Evolutionary conservation across 1,140 invertebrate species (phyloP).

Genomic region (Drosophila insularis): DNA sequence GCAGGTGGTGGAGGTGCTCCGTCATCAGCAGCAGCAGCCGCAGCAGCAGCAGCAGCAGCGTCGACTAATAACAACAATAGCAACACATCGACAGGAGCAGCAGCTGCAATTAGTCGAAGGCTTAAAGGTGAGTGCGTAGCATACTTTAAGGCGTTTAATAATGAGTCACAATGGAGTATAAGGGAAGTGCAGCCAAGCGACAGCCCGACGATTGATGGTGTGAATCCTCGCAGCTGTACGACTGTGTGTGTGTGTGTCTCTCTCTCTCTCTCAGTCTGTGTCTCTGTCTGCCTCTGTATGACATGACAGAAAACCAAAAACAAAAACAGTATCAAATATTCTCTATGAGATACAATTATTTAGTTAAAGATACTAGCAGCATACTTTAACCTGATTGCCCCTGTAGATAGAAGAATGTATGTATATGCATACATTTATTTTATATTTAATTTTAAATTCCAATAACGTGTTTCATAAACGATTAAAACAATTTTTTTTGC

Average conservation of each 20-base stretch:
- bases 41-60: conserved; percentile 40
- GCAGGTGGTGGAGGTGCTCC: background rate
- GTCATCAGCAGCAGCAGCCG: conserved; percentile 33
- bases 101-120: conserved; percentile 73
- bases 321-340: background rate
- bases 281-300: background rate
- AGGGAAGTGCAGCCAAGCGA: conserved; percentile 35
- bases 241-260: conserved; percentile 3
- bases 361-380: background rate
- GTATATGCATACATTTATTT: background rate
- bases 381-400: background rate
- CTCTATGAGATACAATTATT: background rate
- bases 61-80: conserved; percentile 36
- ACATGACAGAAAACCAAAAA: background rate
- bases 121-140: conserved; percentile 64
- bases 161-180: background rate
- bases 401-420: background rate
- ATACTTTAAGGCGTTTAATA: conserved; percentile 37
- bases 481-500: background rate
- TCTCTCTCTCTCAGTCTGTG: conserved; percentile 8
- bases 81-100: conserved; percentile 50
- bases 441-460: background rate
- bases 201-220: conserved; percentile 57
- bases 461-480: background rate
- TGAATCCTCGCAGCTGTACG: conserved; percentile 60